Evolutionary conservation across 2,797 vertebrate genomes (phyloP), one percentile per base, ranked within the genome.

Genomic region (Philypnodon macrostomus): DNA sequence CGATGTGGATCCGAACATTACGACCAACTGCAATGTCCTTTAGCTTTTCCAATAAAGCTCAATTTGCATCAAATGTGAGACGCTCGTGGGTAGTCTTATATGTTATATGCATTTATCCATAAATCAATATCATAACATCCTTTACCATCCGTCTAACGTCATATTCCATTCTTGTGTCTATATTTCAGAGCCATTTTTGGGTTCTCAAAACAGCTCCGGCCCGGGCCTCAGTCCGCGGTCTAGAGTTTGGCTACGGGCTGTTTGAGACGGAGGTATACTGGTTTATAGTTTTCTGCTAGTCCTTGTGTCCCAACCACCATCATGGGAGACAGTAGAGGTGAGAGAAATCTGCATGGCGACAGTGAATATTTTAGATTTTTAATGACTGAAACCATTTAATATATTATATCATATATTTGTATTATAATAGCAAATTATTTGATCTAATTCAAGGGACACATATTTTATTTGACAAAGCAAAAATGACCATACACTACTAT

Each of bases 271-370:
- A 58, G 56, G 70, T 39, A 35, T 66, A 35, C 60, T 73, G 62
- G 67, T 15, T 62, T 63, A 31, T 16, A 29, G 66, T 74, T 58
- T 63, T 60, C 58, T 44, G 33, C 14, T 47, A 39, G 44, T 36
- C 40, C 41, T 64, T 17, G 47, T 23, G 47, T 27, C 57, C 47
- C 56, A 49, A 2, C 59, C 63, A 63, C 44, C 80, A 83, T 44
- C 79, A 91, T 91, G 90, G 89, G 88, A 72, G 89, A 91, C 86
- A 90, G 89, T 13, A 80, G 88, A 89, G 90, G 90, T 91, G 67
- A 87, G 84, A 4, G 1, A 45, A 53, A 70, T 12, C 23, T 9
- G n/a, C 24, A 16, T 12, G 5, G 19, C 19, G 2, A 27, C 14
- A 6, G 2, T 2, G 14, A 11, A 9, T 19, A 7, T 33, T 5